phyloP scores from a whole-genome alignment of 2,113 vertebrate genomes.

The Calyptomena viridis region DNA sequence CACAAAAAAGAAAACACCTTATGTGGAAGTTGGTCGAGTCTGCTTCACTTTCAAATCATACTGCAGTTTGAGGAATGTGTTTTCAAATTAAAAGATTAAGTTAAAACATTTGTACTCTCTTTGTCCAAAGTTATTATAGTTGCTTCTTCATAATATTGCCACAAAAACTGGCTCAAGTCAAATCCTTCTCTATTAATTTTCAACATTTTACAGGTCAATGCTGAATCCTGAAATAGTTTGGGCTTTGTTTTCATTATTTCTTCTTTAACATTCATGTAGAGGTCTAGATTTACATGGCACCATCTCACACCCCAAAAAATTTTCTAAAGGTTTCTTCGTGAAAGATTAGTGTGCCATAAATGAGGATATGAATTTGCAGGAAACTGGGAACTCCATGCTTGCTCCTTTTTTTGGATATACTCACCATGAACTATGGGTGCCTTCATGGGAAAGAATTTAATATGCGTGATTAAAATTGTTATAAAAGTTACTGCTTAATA shows the following conservation, averaged over 20 bases:
- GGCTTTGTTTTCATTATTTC: background rate
- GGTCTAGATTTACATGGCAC: background rate
- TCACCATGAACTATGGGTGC: background rate
- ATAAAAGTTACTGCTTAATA: background rate
- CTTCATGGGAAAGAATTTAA: background rate
- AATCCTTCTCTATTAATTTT: background rate
- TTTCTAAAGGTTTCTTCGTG: background rate
- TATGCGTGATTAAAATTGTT: background rate
- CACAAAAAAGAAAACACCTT: background rate
- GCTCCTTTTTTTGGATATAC: background rate
- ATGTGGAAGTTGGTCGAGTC: background rate
- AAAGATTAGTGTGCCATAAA: background rate
- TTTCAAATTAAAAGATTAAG: slow-evolving; percentile 1
- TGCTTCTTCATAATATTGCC: background rate
- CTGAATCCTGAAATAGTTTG: background rate
- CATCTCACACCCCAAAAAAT: background rate
- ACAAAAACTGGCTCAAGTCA: background rate
- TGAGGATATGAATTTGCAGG: background rate
- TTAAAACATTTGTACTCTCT: background rate
- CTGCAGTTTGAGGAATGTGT: background rate
- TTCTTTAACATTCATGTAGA: background rate
- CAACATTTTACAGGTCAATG: background rate
- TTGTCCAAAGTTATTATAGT: background rate
- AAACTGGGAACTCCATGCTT: background rate
- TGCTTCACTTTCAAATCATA: background rate